A percentile compares a stretch with the other conserved stretches of the same genome.
These are phyloP conservation scores for Cephus spinipes DNA, from an alignment of 2,888 invertebrate genomes.

Conservation along the genomic window DNA sequence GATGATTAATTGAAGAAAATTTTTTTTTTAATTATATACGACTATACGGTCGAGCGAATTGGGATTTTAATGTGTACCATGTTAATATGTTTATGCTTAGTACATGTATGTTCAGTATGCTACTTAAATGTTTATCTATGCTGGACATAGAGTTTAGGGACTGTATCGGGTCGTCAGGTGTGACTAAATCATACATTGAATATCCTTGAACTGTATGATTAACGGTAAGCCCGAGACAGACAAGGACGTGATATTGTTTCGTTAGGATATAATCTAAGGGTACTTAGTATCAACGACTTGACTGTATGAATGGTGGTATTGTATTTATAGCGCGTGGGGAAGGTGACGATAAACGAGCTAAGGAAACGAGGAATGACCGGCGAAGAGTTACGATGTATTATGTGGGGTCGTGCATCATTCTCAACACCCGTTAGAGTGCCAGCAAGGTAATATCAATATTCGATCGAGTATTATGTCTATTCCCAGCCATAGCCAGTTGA, in stretches of 20 bases:
- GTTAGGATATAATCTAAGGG: not conserved
- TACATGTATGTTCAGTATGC: no score
- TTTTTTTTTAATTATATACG: not conserved
- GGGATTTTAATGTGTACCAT: not conserved
- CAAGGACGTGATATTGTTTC: not conserved
- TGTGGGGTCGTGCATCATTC: conserved; percentile 93
- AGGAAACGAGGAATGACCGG: conserved; percentile 87
- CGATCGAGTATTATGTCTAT: not conserved
- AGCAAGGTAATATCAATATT: conserved; percentile 66
- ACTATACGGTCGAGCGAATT: not conserved
- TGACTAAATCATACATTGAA: not conserved
- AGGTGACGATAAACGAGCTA: conserved; percentile 86
- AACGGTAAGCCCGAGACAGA: not conserved
- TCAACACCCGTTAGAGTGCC: conserved; percentile 84
- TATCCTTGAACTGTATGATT: not conserved
- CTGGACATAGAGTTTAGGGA: not conserved
- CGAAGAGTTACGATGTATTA: conserved; percentile 85
- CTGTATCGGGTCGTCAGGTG: not conserved
- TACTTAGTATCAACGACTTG: not conserved
- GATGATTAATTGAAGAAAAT: not conserved
- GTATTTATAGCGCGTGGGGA: conserved; percentile 79
- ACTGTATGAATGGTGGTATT: not conserved
- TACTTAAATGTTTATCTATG: not conserved
- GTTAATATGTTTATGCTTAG: no score
- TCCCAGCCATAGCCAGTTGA: not conserved